Conservation (phyloP, 23 tunicate genomes). For the Ciona savignyi region DNA sequence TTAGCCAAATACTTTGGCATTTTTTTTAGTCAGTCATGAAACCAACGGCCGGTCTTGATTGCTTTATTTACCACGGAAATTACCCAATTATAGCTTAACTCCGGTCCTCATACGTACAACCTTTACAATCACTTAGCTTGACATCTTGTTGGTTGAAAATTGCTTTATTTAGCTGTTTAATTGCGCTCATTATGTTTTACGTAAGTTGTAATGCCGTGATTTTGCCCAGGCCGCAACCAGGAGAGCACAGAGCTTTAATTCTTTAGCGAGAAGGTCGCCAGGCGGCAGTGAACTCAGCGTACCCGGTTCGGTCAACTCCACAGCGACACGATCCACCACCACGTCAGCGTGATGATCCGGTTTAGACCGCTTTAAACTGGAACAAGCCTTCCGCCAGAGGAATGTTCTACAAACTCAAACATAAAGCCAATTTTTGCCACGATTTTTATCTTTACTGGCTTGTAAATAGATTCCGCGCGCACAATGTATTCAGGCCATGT, state of each 20-base stretch:
- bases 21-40: no score
- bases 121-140: no score
- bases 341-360: slow-evolving; percentile 29
- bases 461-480: no score
- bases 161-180: not conserved
- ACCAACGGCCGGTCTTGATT: not conserved
- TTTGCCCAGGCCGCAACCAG: not conserved
- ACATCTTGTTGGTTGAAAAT: no score
- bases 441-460: no score
- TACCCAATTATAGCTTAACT: not conserved
- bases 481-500: no score
- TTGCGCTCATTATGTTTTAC: not conserved
- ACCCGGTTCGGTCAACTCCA: slow-evolving; percentile 53
- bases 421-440: no score
- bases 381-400: no score
- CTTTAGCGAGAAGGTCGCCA: slow-evolving; percentile 9
- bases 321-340: slow-evolving; percentile 46
- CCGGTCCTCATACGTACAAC: not conserved
- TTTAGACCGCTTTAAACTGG: not conserved
- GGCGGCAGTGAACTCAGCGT: slow-evolving; percentile 43
- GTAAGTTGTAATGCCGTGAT: not conserved
- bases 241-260: slow-evolving; percentile 17
- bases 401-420: no score
- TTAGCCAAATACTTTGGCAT: no score
- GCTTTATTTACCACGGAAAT: not conserved